Evolutionary conservation across 2,888 invertebrate species (phyloP).

Genomic region (Phortica magna): DNA sequence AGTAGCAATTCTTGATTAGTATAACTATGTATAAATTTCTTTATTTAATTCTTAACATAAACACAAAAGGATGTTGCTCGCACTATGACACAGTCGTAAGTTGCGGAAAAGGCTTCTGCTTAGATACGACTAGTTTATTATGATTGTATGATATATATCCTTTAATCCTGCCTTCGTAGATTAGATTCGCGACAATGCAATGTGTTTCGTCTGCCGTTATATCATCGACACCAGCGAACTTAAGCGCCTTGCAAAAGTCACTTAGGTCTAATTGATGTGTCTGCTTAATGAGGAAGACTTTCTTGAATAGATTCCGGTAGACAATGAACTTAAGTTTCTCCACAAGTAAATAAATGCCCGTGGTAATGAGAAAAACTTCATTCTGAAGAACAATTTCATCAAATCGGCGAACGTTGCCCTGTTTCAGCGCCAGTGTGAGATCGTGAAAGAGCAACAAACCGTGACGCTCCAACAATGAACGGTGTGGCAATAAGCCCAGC

Average conservation of each 20-base stretch:
- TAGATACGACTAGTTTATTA: conserved; percentile 97
- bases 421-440: conserved; percentile 91
- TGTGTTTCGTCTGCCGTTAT: conserved; percentile 96
- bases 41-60: not conserved
- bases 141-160: conserved; percentile 99
- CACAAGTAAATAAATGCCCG: conserved; percentile 97
- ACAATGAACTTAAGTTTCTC: conserved; percentile 97
- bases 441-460: conserved; percentile 94
- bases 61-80: not conserved
- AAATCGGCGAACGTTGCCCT: conserved; percentile 91
- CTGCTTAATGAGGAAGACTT: conserved; percentile 86
- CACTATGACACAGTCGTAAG: conserved; percentile 74
- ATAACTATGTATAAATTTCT: too few relatives aligned
- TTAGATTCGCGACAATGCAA: conserved; percentile 97
- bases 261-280: conserved; percentile 93
- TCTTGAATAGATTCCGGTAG: conserved; percentile 96
- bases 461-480: conserved; percentile 89
- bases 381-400: conserved; percentile 91
- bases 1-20: too few relatives aligned
- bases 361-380: conserved; percentile 95
- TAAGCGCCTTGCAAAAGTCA: conserved; percentile 89
- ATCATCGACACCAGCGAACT: conserved; percentile 89
- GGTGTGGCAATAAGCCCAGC: conserved; percentile 95
- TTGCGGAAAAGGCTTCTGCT: conserved; percentile 96
- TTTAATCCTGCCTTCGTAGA: conserved; percentile 97